Base-by-base conservation (phyloP, 2,113 vertebrate genomes). In the Excalfactoria chinensis region DNA sequence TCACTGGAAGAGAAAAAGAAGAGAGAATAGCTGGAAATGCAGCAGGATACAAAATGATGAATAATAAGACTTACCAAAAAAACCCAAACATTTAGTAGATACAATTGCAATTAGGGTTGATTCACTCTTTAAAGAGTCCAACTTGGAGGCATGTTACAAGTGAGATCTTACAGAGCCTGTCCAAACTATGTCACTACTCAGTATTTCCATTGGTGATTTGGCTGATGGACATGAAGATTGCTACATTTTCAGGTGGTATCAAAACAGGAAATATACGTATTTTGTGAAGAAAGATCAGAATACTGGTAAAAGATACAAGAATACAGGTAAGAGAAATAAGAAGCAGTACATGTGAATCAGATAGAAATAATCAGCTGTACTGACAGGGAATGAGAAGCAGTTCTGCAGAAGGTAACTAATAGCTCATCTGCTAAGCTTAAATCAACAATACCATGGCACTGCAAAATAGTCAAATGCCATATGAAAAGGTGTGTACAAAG, bases 401-500 rank as follows among this genome's bases (percentile, higher is more conserved):
- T 49, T 82, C 32, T 64, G 25, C 41, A 81, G 82, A 71, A 94
- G 67, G 78, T 30, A 71, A 23, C 4, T 23, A 9, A 32, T 19
- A 44, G 6, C 75, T 53, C 17, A 55, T 16, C 3, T 28, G 6
- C 11, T 56, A 12, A 64, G 22, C 19, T 44, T 76, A 28, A 58
- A 30, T 58, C n/a, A 73, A 25, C 25, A 51, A 14, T 26, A 56
- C n/a, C 19, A 30, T 11, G 2, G 21, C 3, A 1, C 8, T 86
- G 64, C 32, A 69, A 69, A 88, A 26, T 4, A 67, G 46, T 12
- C 44, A 56, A 70, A 43, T n/a, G 28, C 21, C 8, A 2, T 22
- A 53, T 1, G 1, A 59, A 53, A 14, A 69, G 6, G 35, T 10
- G 12, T 3, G 3, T 12, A 43, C 2, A 74, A 40, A 44, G 2